These are phyloP conservation scores for Platanista minor DNA, from an alignment of 2,113 vertebrate species.

Conservation along the genomic window DNA sequence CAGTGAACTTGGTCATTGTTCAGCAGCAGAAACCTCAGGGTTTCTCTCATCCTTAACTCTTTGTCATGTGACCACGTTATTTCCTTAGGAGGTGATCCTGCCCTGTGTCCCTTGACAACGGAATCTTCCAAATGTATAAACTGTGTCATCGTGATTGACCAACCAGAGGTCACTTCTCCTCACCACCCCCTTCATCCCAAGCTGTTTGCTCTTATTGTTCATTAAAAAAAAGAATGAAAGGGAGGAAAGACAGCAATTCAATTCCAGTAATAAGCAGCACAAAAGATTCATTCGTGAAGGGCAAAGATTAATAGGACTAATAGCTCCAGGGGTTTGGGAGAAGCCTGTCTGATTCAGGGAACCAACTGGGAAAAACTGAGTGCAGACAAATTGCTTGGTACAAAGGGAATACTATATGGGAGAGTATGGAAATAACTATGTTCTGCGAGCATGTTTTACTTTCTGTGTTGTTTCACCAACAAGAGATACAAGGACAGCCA, in stretches of 20 bases:
- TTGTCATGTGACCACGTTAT: background rate
- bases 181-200: background rate
- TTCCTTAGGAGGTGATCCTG: slow-evolving; percentile 63
- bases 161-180: slow-evolving; percentile 41
- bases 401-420: slow-evolving; percentile 55
- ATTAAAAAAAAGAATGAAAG: slow-evolving; percentile 24
- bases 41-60: slow-evolving; percentile 65
- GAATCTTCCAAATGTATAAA: slow-evolving; percentile 72
- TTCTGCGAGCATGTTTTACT: slow-evolving; percentile 39
- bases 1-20: slow-evolving; percentile 71
- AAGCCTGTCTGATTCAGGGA: slow-evolving; percentile 75
- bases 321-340: slow-evolving; percentile 66
- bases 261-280: slow-evolving; percentile 64
- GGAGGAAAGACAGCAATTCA: slow-evolving; percentile 53
- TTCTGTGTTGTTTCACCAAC: slow-evolving; percentile 36
- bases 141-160: slow-evolving; percentile 67
- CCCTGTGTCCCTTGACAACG: slow-evolving; percentile 61
- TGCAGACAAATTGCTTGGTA: slow-evolving; percentile 58
- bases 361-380: slow-evolving; percentile 53
- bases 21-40: slow-evolving; percentile 65
- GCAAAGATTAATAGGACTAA: slow-evolving; percentile 67
- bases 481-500: background rate
- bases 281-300: slow-evolving; percentile 79
- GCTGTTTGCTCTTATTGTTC: slow-evolving; percentile 67
- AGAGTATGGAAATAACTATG: slow-evolving; percentile 45